Conservation (phyloP, 2,888 invertebrate genomes). For the Noctuana brunneofusca region DNA sequence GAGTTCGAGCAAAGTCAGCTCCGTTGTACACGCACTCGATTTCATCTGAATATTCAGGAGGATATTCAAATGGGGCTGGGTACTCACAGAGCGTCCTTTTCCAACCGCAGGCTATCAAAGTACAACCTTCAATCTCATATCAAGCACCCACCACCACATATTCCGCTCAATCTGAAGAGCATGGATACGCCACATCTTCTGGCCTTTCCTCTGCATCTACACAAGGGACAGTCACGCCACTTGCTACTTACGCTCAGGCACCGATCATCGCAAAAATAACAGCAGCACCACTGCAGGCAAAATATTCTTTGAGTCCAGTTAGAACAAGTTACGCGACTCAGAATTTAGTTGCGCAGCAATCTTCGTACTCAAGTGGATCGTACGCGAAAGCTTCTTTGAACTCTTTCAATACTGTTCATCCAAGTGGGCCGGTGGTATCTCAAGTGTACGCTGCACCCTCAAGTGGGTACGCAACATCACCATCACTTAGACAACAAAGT, state of each 20-base stretch:
- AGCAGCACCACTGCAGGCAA: constrained; percentile 71
- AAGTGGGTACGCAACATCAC: constrained; percentile 65
- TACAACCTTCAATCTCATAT: constrained; percentile 45
- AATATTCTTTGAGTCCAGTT: constrained; percentile 60
- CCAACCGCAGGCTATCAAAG: constrained; percentile 48
- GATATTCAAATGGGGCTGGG: constrained; percentile 38
- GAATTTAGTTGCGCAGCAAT: constrained; percentile 62
- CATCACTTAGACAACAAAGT: constrained; percentile 54
- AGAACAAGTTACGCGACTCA: constrained; percentile 62
- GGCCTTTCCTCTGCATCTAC: constrained; percentile 70
- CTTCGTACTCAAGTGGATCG: constrained; percentile 54
- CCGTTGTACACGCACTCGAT: constrained; percentile 43
- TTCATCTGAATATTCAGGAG: constrained; percentile 44
- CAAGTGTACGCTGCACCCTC: constrained; percentile 71
- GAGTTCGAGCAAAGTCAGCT: constrained; percentile 52
- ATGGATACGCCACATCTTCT: constrained; percentile 81
- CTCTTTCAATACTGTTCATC: constrained; percentile 57
- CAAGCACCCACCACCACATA: constrained; percentile 55
- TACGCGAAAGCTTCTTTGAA: constrained; percentile 72
- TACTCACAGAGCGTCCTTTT: constrained; percentile 41
- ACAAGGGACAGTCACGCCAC: constrained; percentile 64
- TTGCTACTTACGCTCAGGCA: constrained; percentile 76
- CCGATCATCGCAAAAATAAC: constrained; percentile 79
- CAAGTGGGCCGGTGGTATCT: constrained; percentile 73
- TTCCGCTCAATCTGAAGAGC: constrained; percentile 58